phyloP scores from a whole-genome alignment of 2,888 invertebrate species.

The Cerastis leucographa region DNA sequence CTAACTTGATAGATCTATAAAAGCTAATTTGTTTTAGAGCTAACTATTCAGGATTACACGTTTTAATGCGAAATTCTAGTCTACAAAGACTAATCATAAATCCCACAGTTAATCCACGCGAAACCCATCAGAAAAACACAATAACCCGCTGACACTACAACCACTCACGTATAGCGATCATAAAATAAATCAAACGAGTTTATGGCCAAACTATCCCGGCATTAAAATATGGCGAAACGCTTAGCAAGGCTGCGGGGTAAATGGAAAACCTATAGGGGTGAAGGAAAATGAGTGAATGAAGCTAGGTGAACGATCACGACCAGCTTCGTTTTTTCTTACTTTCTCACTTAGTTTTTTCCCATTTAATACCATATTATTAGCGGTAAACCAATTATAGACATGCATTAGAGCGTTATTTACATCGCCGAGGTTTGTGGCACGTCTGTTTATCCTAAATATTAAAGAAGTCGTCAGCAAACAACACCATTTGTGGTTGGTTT shows the following conservation, averaged over 20 bases:
- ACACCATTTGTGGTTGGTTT: too few species aligned
- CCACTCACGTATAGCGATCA: conserved; percentile 75
- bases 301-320: conserved; percentile 11
- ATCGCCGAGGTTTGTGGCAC: too few species aligned
- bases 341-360: too few species aligned
- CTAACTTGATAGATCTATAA: too few species aligned
- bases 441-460: too few species aligned
- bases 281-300: conserved; percentile 24
- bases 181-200: conserved; percentile 89
- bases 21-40: neutral
- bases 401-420: too few species aligned
- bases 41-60: neutral
- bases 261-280: conserved; percentile 68
- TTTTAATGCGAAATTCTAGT: neutral
- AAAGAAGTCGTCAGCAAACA: too few species aligned
- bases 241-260: conserved; percentile 77
- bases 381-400: too few species aligned
- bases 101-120: neutral
- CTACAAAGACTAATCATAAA: neutral
- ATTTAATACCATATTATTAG: too few species aligned
- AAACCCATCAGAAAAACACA: conserved; percentile 3
- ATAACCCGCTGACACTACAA: conserved; percentile 68
- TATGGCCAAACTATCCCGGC: conserved; percentile 86
- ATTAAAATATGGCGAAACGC: conserved; percentile 89
- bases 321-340: too few species aligned